phyloP scores from a whole-genome alignment of 2,797 vertebrate genomes.

The Sebastes steindachneri region DNA sequence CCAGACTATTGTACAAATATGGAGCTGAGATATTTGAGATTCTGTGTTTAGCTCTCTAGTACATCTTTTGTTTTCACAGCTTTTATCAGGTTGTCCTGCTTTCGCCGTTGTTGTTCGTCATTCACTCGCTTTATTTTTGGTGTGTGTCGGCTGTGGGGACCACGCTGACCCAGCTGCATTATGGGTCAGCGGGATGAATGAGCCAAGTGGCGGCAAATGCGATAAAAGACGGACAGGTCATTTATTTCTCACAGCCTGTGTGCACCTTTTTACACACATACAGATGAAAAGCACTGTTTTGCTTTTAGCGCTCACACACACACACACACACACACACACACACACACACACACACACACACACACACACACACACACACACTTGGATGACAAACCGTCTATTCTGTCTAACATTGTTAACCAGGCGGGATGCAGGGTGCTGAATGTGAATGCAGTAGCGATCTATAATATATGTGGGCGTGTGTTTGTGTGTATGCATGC shows the following conservation, averaged over 20 bases:
- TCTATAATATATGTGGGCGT: slow-evolving; percentile 4
- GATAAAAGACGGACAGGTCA: slow-evolving; percentile 62
- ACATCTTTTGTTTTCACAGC: not conserved
- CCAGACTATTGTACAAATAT: not conserved
- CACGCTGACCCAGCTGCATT: slow-evolving; percentile 48
- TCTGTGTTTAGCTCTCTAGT: too few relatives aligned
- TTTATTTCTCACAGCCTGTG: slow-evolving; percentile 63
- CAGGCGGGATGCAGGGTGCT: slow-evolving; percentile 32
- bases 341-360: slow-evolving; percentile 4
- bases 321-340: not conserved
- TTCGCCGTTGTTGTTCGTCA: not conserved
- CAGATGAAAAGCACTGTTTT: not conserved
- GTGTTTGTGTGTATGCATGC: not conserved
- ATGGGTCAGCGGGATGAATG: slow-evolving; percentile 72
- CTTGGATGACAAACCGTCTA: slow-evolving; percentile 50
- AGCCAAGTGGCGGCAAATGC: slow-evolving; percentile 51
- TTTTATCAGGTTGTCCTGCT: not conserved
- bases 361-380: slow-evolving; percentile 2
- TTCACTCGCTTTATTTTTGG: not conserved
- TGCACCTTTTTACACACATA: not conserved
- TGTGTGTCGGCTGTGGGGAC: not conserved
- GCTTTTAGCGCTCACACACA: not conserved
- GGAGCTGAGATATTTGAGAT: not conserved
- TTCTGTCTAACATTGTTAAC: slow-evolving; percentile 58
- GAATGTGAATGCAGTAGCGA: slow-evolving; percentile 4